Base-by-base conservation (phyloP, 2,888 invertebrate species). In the Halictus ligatus region DNA sequence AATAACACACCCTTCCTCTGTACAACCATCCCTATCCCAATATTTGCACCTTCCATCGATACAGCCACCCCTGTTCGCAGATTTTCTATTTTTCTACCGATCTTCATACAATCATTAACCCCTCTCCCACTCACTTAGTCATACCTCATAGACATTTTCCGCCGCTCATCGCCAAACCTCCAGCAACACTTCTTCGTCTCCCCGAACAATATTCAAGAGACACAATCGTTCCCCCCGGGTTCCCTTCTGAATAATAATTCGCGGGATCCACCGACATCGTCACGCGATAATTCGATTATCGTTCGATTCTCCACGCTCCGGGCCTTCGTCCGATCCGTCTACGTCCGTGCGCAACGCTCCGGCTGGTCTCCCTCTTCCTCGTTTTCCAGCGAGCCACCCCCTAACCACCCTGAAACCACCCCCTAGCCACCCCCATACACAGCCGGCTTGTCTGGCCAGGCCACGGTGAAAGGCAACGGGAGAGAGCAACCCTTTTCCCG, bases 201-300 rank as follows among this genome's bases (percentile, higher is more conserved):
- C 54, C 54, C 54, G 10, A 54, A 10, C 21, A n/a, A 54, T 54
- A 54, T 54, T 54, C 54, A 21, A n/a, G 54, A 54, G 54, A 54
- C 29, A 64, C 64, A 29, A 64, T 64, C 64, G 15, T 6, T 7
- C 40, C 40, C 6, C 25, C 46, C 15, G 73, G 67, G 43, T 73
- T 60, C 46, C 64, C 74, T 43, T 21, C 67, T 75, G 92, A 93
- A 93, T 92, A 92, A 93, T 92, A 90, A 90, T 84, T 58, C 75
- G 78, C 69, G 72, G 73, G 21, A 29, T 50, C 50, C 72, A 43
- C 71, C 60, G 67, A 15, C 67, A 46, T 74, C 74, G 71, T 93
- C 92, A 93, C 92, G 92, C 91, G 92, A 89, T 94, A 93, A 94
- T 94, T 69, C 93, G 92, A 93, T 93, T 93, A 94, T 94, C 94